phyloP scores from a whole-genome alignment of 2,888 invertebrate genomes.

The Dioctria linearis region DNA sequence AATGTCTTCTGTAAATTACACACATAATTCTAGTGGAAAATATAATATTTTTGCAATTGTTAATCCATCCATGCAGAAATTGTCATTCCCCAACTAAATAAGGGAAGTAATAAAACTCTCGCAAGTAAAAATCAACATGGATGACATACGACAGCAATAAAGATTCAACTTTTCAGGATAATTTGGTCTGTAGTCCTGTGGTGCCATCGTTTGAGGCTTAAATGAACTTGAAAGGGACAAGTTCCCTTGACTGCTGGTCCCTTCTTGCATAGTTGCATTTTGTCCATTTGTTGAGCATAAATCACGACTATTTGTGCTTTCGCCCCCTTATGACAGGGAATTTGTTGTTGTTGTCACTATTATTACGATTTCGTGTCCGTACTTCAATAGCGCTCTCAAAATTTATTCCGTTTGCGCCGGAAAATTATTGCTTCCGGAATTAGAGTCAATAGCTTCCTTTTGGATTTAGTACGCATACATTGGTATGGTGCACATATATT shows the following conservation, averaged over 20 bases:
- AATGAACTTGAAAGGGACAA: neutral
- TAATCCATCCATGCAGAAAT: neutral
- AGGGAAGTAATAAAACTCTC: neutral
- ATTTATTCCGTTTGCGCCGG: conserved; percentile 17
- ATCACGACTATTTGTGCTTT: neutral
- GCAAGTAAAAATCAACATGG: conserved; percentile 5
- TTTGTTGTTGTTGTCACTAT: conserved; percentile 9
- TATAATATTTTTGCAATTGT: neutral
- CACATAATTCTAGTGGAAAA: too few species aligned
- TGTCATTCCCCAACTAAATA: neutral
- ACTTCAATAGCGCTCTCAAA: conserved; percentile 1
- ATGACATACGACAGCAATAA: conserved; percentile 13
- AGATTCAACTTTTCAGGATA: conserved; percentile 3
- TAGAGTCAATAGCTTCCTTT: conserved; percentile 44
- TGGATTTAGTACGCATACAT: neutral
- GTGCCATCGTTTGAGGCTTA: neutral
- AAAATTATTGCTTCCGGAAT: conserved; percentile 43
- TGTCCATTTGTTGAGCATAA: conserved; percentile 5
- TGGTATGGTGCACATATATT: too few species aligned
- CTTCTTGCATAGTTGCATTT: neutral
- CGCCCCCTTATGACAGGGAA: conserved; percentile 2
- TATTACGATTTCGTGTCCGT: conserved; percentile 4
- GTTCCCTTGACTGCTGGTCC: neutral
- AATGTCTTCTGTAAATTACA: too few species aligned
- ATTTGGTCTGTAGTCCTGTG: neutral